Evolutionary conservation across 2,797 vertebrate species (phyloP).

Genomic region (Chelidonichthys spinosus): DNA sequence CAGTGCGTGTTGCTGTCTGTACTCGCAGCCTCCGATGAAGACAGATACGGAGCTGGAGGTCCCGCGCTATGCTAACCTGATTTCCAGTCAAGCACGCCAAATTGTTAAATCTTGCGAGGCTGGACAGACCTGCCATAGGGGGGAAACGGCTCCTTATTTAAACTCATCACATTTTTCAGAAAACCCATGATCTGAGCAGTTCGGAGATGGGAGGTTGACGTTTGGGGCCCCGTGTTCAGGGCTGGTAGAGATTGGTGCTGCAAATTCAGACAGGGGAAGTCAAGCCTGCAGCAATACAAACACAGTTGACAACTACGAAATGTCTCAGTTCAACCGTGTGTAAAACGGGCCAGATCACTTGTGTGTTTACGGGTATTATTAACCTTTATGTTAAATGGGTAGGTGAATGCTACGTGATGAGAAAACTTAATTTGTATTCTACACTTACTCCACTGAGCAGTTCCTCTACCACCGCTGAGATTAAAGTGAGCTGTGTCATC

Average conservation of each 20-base stretch:
- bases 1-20: conserved; percentile 51
- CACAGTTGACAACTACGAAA: conserved; percentile 23
- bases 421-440: conserved; percentile 5
- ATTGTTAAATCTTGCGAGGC: conserved; percentile 81
- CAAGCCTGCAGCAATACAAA: conserved; percentile 34
- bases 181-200: conserved; percentile 52
- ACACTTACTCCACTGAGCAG: not conserved
- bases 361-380: conserved; percentile 11
- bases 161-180: conserved; percentile 56
- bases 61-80: conserved; percentile 87
- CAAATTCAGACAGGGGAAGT: conserved; percentile 27
- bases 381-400: conserved; percentile 9
- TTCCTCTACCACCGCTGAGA: conserved; percentile 15
- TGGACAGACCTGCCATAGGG: conserved; percentile 54
- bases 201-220: conserved; percentile 28
- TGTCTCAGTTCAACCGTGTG: conserved; percentile 14
- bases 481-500: not conserved
- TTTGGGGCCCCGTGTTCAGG: conserved; percentile 17
- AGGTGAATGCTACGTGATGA: conserved; percentile 10
- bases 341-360: conserved; percentile 2
- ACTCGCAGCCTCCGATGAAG: conserved; percentile 86
- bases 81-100: conserved; percentile 90
- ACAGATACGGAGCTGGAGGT: conserved; percentile 91
- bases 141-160: conserved; percentile 43
- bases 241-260: conserved; percentile 24